A percentile compares a stretch with the other conserved stretches of the same genome.
phyloP scores from a whole-genome alignment of 1,140 invertebrate species.

The Zaprionus inermis region DNA sequence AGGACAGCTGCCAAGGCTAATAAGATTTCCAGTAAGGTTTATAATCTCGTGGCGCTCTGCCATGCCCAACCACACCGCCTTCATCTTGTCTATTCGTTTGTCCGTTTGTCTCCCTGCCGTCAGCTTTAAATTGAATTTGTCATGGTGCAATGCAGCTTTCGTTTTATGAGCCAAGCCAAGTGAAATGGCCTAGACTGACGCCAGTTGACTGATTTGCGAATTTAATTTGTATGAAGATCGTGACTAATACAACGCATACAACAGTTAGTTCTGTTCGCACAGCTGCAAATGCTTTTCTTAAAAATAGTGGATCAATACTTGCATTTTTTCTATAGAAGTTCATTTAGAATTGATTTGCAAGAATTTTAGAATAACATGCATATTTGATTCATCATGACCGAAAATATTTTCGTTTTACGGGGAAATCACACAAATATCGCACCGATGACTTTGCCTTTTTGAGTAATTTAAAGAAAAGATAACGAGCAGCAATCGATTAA shows the following conservation, averaged over 20 bases:
- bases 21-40: constrained; percentile 45
- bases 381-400: too few species aligned
- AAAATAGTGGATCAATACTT: too few species aligned
- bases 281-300: background rate
- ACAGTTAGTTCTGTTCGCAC: background rate
- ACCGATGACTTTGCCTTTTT: too few species aligned
- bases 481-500: too few species aligned
- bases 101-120: background rate
- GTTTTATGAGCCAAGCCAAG: constrained; percentile 32
- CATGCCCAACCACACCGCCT: background rate
- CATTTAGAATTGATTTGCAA: too few species aligned
- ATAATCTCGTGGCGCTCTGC: constrained; percentile 12
- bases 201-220: constrained; percentile 26
- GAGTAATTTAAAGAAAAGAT: too few species aligned
- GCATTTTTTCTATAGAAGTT: too few species aligned
- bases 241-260: background rate
- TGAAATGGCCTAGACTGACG: constrained; percentile 18
- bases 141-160: constrained; percentile 21
- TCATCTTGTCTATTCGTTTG: background rate
- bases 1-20: constrained; percentile 37
- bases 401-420: too few species aligned
- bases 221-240: constrained; percentile 22
- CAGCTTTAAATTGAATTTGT: constrained; percentile 45
- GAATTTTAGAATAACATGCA: too few species aligned
- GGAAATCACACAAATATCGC: too few species aligned